Conservation (phyloP, 2,113 vertebrate species). For the Engraulis encrasicolus region DNA sequence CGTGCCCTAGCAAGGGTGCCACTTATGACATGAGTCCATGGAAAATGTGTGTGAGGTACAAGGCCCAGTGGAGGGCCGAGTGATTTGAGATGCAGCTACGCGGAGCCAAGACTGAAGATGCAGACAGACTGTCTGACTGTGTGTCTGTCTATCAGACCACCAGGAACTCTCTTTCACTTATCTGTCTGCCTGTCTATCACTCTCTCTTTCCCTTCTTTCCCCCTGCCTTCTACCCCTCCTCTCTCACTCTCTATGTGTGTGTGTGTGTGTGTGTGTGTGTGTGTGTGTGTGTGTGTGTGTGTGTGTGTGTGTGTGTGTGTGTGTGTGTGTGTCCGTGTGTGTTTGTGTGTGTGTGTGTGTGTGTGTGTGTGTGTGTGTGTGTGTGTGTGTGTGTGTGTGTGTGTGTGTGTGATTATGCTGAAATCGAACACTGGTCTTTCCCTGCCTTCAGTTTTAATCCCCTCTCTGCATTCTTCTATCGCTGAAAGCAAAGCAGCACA, state of each 20-base stretch:
- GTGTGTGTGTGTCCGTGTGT: no score
- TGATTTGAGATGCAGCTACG: slow-evolving; percentile 32
- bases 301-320: no score
- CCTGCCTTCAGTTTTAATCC: not conserved
- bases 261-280: no score
- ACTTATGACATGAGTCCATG: slow-evolving; percentile 1
- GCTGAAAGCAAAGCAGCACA: not conserved
- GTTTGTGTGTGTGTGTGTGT: not conserved
- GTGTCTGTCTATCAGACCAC: not conserved
- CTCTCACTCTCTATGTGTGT: no score
- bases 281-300: no score
- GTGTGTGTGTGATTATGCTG: not conserved
- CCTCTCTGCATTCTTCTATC: not conserved
- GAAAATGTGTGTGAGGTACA: slow-evolving; percentile 9
- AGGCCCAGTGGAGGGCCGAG: not conserved
- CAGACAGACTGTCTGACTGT: slow-evolving; percentile 41
- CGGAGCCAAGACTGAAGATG: slow-evolving; percentile 15
- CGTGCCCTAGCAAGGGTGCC: not conserved
- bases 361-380: not conserved
- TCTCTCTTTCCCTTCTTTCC: not conserved
- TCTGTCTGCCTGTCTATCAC: not conserved
- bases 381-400: slow-evolving; percentile 8
- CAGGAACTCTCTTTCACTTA: not conserved
- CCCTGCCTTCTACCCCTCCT: no score
- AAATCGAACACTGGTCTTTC: not conserved